Percentiles rank a stretch among this genome's conserved stretches.
phyloP scores from a whole-genome alignment of 2,113 vertebrate genomes.

The Catagonus wagneri region DNA sequence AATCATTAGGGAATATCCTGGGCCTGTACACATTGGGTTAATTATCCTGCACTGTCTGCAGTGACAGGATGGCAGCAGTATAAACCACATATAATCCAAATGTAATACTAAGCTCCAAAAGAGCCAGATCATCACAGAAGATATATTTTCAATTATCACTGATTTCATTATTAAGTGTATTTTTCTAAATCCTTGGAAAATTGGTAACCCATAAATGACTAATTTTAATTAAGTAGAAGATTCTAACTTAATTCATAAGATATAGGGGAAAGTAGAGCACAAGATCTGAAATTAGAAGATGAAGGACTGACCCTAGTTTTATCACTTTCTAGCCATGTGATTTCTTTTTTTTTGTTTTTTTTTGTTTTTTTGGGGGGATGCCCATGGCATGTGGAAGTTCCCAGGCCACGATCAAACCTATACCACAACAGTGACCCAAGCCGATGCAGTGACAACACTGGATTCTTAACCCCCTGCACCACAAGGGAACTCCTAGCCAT shows the following conservation, averaged over 20 bases:
- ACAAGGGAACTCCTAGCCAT: too few species aligned
- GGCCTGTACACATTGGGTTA: neutral
- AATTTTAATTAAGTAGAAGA: slow-evolving; percentile 63
- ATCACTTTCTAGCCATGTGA: neutral
- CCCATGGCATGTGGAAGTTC: too few species aligned
- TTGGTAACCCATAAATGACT: slow-evolving; percentile 3
- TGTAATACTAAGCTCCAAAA: neutral
- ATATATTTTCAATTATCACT: slow-evolving; percentile 12
- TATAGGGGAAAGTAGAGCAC: neutral
- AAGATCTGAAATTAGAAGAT: slow-evolving; percentile 4
- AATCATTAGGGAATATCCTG: neutral
- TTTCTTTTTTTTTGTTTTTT: too few species aligned
- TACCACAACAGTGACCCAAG: too few species aligned
- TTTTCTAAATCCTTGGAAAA: slow-evolving; percentile 65
- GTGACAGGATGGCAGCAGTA: neutral
- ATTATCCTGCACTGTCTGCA: neutral
- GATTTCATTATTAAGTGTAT: slow-evolving; percentile 1
- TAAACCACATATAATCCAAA: neutral
- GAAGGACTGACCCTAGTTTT: neutral
- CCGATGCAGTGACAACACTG: too few species aligned
- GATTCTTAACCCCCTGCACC: too few species aligned
- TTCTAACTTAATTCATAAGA: slow-evolving; percentile 31
- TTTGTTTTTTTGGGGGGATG: too few species aligned
- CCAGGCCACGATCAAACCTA: too few species aligned
- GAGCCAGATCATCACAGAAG: neutral